Evolutionary conservation across 2,888 invertebrate genomes (phyloP), one percentile per base, ranked within the genome.

Genomic region (Litoditis marina): DNA sequence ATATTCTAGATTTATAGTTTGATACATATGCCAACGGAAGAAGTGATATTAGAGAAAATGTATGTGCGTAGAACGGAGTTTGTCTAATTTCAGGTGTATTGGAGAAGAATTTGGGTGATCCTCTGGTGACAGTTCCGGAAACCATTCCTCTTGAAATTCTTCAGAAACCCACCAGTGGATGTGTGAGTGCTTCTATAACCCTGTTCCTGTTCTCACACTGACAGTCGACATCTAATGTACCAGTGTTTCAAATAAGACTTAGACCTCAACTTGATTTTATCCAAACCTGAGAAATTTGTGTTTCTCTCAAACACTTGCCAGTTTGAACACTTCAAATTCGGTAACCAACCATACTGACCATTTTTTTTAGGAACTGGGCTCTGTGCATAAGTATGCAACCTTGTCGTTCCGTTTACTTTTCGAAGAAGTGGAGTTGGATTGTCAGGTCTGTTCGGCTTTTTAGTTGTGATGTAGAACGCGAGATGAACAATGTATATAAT

Each of bases 51-150:
- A n/a, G n/a, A n/a, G n/a, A n/a, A n/a, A n/a, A n/a, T n/a, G n/a
- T n/a, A n/a, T n/a, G n/a, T n/a, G n/a, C n/a, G n/a, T n/a, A n/a
- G n/a, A n/a, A n/a, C n/a, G n/a, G n/a, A n/a, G n/a, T n/a, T n/a
- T n/a, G n/a, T n/a, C n/a, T n/a, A 19, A n/a, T 25, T 34, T 53
- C 28, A 13, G 85, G 85, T 8, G 73, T 86, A 28, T 81, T 86
- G 22, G 84, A 84, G 42, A 84, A 85, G 68, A 86, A 86, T 75
- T 78, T 86, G 7, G 86, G 85, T 19, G 86, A 86, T 68, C 82
- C 63, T 16, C 42, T 80, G 25, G 74, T 79, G 44, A 76, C 76
- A 16, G 67, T 68, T n/a, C 76, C 78, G 1, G 81, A 81, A 19
- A 78, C 78, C 6, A 78, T 82, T 58, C 81, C 81, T 5, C 57